Percentiles rank a stretch among this genome's conserved stretches.
Conservation (phyloP, 2,797 vertebrate species). For the Argentina silus region DNA sequence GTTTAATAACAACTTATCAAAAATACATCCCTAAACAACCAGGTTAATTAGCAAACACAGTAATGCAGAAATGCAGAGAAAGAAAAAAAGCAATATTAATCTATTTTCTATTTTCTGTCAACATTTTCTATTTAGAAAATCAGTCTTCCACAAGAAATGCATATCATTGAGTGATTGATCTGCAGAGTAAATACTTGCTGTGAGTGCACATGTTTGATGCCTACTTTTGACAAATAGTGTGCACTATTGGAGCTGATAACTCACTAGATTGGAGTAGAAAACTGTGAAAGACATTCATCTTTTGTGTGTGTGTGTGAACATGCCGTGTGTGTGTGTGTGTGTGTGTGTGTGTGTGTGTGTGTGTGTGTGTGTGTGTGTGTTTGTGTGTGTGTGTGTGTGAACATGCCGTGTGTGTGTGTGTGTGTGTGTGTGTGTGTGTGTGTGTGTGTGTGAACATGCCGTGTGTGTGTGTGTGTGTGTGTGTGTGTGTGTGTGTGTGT, state of each 20-base stretch:
- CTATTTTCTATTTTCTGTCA: no score
- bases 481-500: neutral
- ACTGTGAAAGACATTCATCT: neutral
- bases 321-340: neutral
- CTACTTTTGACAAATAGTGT: neutral
- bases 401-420: neutral
- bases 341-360: neutral
- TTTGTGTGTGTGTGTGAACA: neutral
- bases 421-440: neutral
- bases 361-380: no score
- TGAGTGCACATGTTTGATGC: neutral
- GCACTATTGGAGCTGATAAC: slow-evolving; percentile 1
- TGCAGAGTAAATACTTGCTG: neutral
- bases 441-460: neutral
- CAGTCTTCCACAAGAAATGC: neutral
- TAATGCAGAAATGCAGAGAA: no score
- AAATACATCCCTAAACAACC: no score
- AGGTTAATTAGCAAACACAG: no score
- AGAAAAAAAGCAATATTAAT: neutral
- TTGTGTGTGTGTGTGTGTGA: neutral
- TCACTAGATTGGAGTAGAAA: neutral
- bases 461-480: slow-evolving; percentile 2
- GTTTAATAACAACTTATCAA: neutral
- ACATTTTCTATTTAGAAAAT: neutral
- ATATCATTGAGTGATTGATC: neutral